Evolutionary conservation across 2,113 vertebrate genomes (phyloP).

Genomic region (Epinephelus fuscoguttatus): DNA sequence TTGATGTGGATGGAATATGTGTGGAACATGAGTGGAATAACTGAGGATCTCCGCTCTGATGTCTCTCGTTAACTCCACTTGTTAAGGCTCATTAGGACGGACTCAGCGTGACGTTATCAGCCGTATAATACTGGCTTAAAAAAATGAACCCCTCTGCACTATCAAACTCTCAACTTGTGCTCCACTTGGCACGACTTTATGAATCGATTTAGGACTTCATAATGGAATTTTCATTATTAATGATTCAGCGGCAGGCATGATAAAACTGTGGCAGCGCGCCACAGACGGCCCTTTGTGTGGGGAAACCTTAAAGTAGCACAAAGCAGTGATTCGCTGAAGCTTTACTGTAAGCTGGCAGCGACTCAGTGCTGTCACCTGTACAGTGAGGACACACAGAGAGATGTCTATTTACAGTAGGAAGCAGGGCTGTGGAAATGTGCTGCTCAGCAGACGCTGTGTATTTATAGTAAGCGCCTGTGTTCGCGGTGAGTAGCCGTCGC

Average conservation of each 20-base stretch:
- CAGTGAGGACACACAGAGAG: slow-evolving; percentile 27
- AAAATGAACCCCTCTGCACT: background rate
- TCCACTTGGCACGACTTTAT: slow-evolving; percentile 38
- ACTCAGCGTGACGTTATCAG: background rate
- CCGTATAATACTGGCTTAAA: background rate
- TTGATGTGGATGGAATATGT: background rate
- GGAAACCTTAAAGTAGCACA: slow-evolving; percentile 19
- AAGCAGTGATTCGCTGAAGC: slow-evolving; percentile 3
- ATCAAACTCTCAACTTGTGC: slow-evolving; percentile 42
- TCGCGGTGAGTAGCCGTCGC: slow-evolving; percentile 55
- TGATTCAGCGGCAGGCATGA: slow-evolving; percentile 42
- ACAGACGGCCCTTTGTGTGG: slow-evolving; percentile 29
- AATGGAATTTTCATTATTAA: slow-evolving; percentile 68
- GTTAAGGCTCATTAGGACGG: slow-evolving; percentile 23
- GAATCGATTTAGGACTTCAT: slow-evolving; percentile 51
- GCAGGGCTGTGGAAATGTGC: slow-evolving; percentile 34
- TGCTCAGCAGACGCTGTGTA: slow-evolving; percentile 54
- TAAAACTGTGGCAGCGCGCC: slow-evolving; percentile 22
- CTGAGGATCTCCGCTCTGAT: background rate
- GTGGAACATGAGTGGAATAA: background rate
- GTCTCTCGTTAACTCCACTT: background rate
- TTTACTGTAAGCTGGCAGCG: slow-evolving; percentile 1
- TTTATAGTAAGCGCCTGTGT: slow-evolving; percentile 66
- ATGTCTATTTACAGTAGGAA: slow-evolving; percentile 32
- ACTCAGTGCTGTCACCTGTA: slow-evolving; percentile 49